phyloP scores from a whole-genome alignment of 2,113 vertebrate species.

The Excalfactoria chinensis region DNA sequence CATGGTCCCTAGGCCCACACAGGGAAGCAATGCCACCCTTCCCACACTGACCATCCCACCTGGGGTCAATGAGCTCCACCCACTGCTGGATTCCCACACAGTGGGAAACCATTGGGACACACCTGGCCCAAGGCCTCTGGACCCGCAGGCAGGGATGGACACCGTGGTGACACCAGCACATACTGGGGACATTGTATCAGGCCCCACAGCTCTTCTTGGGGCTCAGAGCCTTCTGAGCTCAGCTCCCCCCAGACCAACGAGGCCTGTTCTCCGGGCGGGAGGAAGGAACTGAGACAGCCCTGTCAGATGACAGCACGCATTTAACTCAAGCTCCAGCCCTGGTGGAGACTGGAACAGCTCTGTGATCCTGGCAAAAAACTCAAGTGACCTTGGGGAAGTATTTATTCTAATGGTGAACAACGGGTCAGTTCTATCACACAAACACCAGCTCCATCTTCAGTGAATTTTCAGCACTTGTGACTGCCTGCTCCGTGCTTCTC shows the following conservation, averaged over 20 bases:
- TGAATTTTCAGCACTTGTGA: background rate
- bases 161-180: background rate
- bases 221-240: background rate
- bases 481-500: background rate
- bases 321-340: conserved; percentile 57
- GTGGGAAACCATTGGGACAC: background rate
- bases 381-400: conserved; percentile 13
- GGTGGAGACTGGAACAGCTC: conserved; percentile 52
- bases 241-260: conserved; percentile 6
- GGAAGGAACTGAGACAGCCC: background rate
- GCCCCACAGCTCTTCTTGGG: background rate
- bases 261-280: background rate
- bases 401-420: conserved; percentile 32
- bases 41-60: background rate
- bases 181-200: background rate
- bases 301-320: conserved; percentile 35
- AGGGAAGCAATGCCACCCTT: background rate
- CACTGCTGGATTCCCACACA: background rate
- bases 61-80: background rate
- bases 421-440: background rate
- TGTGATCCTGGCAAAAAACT: background rate
- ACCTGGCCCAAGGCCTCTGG: background rate
- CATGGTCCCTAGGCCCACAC: background rate
- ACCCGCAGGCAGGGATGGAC: background rate
- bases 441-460: background rate